Percentiles rank a stretch among this genome's conserved stretches.
phyloP scores from a whole-genome alignment of 92 coral and sea anemone species.

The Montipora capitata region DNA sequence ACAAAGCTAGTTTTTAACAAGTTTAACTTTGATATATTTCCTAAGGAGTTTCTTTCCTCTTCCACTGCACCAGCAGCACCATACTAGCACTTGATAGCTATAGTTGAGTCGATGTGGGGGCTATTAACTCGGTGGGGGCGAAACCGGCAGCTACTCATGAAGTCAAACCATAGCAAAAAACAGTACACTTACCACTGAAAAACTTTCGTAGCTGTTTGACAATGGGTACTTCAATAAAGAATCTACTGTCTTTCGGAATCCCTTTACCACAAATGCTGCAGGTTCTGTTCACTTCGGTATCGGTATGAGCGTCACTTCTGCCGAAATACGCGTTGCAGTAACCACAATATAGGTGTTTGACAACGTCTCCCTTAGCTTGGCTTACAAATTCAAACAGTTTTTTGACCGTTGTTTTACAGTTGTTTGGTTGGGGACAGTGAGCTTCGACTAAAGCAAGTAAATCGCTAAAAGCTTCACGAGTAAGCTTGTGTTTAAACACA shows the following conservation, averaged over 20 bases:
- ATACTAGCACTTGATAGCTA: no score
- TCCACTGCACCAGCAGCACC: no score
- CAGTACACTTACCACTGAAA: constrained; percentile 57
- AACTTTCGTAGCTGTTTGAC: constrained; percentile 56
- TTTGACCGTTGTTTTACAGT: constrained; percentile 60
- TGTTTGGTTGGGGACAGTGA: constrained; percentile 76
- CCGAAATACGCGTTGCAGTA: constrained; percentile 69
- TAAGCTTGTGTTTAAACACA: constrained; percentile 70
- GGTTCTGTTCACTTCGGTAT: constrained; percentile 5
- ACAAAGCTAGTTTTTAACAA: no score
- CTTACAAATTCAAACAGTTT: constrained; percentile 50
- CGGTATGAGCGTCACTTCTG: neutral
- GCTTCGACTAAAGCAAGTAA: constrained; percentile 74
- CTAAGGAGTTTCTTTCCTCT: no score
- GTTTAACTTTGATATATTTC: no score
- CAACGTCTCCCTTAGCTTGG: constrained; percentile 60
- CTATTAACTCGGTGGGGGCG: no score
- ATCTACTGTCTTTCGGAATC: constrained; percentile 17
- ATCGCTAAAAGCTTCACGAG: constrained; percentile 62
- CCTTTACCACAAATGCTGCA: constrained; percentile 62
- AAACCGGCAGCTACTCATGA: neutral
- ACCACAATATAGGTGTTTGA: constrained; percentile 55
- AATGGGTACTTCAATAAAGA: constrained; percentile 68
- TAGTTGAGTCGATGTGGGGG: no score
- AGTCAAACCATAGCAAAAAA: neutral